Base-by-base conservation (phyloP, 2,797 vertebrate species). In the Falco naumanni region DNA sequence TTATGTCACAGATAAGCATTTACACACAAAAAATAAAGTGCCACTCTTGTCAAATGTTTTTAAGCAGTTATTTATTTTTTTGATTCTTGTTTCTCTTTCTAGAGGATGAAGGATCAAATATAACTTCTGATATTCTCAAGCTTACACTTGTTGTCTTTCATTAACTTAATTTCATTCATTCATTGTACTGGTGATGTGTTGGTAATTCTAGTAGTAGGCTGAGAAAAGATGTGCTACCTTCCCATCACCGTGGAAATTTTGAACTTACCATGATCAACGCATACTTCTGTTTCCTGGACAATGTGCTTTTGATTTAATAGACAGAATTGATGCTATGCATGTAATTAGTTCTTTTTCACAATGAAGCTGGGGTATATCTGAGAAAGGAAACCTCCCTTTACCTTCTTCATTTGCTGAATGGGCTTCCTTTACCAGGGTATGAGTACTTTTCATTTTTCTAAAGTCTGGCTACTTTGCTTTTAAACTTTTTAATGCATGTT, bases 171-270 rank as follows among this genome's bases (percentile, higher is more conserved):
- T 90, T 75, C 0, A 1, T 71, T 34, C 28, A 34, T 66, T 66
- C 8, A 8, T n/a, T 78, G 9, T 10, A n/a, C 19, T 72, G 33
- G 7, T 48, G 31, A 10, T 29, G 5, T 48, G 34, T 18, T 45
- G 6, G 15, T 51, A 39, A 65, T 43, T 59, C 34, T 50, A 5
- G 11, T 39, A 9, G 15, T 37, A 29, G 3, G 0, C 0, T 84
- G 34, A 43, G 22, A 11, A 70, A 24, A 45, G 9, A 19, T 31
- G 15, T 28, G 5, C 6, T 84, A 4, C 7, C 5, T 59, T 3
- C 4, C 6, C 9, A n/a, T 11, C 66, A 43, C 2, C 6, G 60
- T 33, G 56, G 21, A 74, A 37, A 25, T 76, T 59, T 75, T 70
- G 11, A 13, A 22, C 10, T 60, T 39, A 25, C 8, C 6, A 21